Percentiles rank a stretch among this genome's conserved stretches.
Conservation (phyloP, 2,113 vertebrate genomes). For the Trematomus loennbergii region DNA sequence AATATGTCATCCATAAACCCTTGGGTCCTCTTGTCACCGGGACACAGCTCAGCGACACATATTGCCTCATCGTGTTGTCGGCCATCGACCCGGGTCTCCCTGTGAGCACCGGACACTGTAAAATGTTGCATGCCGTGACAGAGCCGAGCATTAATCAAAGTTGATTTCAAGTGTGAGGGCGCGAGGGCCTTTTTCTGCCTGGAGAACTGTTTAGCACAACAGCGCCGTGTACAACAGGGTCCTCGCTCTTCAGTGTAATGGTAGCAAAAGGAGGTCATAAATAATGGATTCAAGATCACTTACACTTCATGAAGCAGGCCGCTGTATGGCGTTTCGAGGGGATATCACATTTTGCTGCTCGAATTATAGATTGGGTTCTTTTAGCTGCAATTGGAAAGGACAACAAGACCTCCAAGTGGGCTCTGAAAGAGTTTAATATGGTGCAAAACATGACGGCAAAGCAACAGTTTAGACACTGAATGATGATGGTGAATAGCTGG, state of each 20-base stretch:
- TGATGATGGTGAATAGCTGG: neutral
- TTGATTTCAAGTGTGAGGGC: conserved; percentile 71
- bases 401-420: conserved; percentile 69
- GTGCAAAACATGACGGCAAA: conserved; percentile 63
- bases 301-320: conserved; percentile 80
- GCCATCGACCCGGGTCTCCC: conserved; percentile 59
- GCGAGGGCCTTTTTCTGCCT: conserved; percentile 62
- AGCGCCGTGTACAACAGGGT: conserved; percentile 63
- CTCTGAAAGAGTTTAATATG: conserved; percentile 60
- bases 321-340: conserved; percentile 57
- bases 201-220: conserved; percentile 82
- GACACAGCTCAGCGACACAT: conserved; percentile 42
- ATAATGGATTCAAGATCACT: conserved; percentile 87
- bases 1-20: conserved; percentile 78
- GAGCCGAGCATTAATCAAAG: conserved; percentile 76
- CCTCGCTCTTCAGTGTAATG: conserved; percentile 78
- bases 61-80: conserved; percentile 41
- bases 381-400: conserved; percentile 62
- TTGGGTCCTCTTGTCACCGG: conserved; percentile 55
- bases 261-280: conserved; percentile 82
- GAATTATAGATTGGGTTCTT: conserved; percentile 64
- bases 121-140: conserved; percentile 63
- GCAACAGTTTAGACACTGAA: conserved; percentile 62
- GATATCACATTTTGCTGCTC: conserved; percentile 64
- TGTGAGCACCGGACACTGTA: conserved; percentile 56